Evolutionary conservation across 1,140 invertebrate genomes (phyloP).

Genomic region (Heterodera schachtii): DNA sequence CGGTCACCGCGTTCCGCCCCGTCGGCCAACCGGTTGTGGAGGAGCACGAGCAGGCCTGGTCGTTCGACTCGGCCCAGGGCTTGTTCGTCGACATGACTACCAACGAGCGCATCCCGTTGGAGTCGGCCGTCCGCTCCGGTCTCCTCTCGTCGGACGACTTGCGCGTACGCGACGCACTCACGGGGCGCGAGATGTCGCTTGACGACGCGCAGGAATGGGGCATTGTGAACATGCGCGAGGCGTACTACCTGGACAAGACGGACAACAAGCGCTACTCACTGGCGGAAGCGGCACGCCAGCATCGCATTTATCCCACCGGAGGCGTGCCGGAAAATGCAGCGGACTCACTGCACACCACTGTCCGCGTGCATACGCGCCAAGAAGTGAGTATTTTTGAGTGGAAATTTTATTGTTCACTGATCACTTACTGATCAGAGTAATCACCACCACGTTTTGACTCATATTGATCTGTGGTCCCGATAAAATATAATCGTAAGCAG

Average conservation of each 20-base stretch:
- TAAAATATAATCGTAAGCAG: too few relatives aligned
- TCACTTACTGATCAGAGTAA: too few relatives aligned
- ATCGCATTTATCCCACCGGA: conserved; percentile 62
- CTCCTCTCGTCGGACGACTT: conserved; percentile 64
- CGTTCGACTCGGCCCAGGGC: conserved; percentile 56
- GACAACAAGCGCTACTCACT: conserved; percentile 76
- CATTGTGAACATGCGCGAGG: conserved; percentile 75
- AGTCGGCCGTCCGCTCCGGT: conserved; percentile 72
- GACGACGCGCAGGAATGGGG: conserved; percentile 74
- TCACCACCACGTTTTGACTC: too few relatives aligned
- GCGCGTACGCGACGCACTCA: conserved; percentile 76
- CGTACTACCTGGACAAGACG: conserved; percentile 73
- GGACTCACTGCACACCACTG: conserved; percentile 74
- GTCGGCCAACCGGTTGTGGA: conserved; percentile 61
- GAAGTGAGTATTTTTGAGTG: conserved; percentile 1
- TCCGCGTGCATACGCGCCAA: conserved; percentile 55
- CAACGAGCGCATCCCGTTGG: conserved; percentile 76
- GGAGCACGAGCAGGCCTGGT: conserved; percentile 58
- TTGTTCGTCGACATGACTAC: conserved; percentile 66
- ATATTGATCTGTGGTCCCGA: too few relatives aligned
- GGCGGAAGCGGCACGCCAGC: conserved; percentile 70
- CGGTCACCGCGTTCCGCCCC: conserved; percentile 67
- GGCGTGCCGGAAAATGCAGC: conserved; percentile 66
- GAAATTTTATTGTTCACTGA: too few relatives aligned
- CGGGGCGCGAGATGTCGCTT: conserved; percentile 73